Evolutionary conservation across 2,113 vertebrate species (phyloP).

Genomic region (Lophotis ruficrista): DNA sequence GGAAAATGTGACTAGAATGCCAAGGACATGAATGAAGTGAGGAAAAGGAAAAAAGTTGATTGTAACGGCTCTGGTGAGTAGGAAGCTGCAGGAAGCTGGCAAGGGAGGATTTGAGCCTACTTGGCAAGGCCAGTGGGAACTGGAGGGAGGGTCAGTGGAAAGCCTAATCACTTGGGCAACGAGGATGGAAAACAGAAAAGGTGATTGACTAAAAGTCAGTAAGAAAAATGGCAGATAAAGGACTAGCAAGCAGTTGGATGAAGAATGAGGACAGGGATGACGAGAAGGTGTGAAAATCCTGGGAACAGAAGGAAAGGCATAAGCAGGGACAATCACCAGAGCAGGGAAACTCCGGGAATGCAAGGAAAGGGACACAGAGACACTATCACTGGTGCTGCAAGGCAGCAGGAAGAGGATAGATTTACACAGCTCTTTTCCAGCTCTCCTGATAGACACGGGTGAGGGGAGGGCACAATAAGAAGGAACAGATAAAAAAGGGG

Average conservation of each 20-base stretch:
- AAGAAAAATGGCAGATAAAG: not conserved
- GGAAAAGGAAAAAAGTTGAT: slow-evolving; percentile 30
- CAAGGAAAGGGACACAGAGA: not conserved
- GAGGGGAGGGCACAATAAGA: not conserved
- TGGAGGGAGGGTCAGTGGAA: not conserved
- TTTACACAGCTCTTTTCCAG: not conserved
- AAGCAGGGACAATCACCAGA: not conserved
- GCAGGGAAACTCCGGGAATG: not conserved
- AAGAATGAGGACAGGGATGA: not conserved
- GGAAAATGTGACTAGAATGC: slow-evolving; percentile 58
- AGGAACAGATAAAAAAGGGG: not conserved
- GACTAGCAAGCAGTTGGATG: not conserved
- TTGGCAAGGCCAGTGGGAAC: slow-evolving; percentile 54
- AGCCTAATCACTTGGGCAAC: not conserved
- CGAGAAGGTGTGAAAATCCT: not conserved
- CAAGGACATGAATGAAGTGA: slow-evolving; percentile 26
- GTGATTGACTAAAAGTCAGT: not conserved
- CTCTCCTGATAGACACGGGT: not conserved
- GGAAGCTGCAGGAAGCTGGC: slow-evolving; percentile 47
- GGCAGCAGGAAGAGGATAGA: not conserved
- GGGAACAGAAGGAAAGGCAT: not conserved
- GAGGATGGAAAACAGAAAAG: not conserved
- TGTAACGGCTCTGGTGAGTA: not conserved
- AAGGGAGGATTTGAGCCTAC: not conserved
- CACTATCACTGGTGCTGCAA: not conserved